phyloP scores from a whole-genome alignment of 2,888 invertebrate genomes.

The Drosophila koepferae region DNA sequence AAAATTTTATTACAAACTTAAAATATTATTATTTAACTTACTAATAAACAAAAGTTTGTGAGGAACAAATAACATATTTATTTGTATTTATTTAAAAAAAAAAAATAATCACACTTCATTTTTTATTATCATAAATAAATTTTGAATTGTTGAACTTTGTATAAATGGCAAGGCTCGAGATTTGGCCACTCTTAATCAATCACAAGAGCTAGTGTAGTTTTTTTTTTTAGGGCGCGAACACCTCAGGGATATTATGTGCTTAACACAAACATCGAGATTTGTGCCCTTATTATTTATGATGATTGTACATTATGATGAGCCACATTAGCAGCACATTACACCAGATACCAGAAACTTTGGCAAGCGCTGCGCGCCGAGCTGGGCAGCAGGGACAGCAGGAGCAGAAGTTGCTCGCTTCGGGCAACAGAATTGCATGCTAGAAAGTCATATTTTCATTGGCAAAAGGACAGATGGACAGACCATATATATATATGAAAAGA shows the following conservation, averaged over 20 bases:
- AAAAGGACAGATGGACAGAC: conserved; percentile 14
- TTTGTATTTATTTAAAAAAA: no score
- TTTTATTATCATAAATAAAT: background rate
- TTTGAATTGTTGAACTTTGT: background rate
- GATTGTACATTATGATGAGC: conserved; percentile 72
- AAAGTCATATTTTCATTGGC: conserved; percentile 68
- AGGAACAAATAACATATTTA: no score
- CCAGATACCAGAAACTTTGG: conserved; percentile 41
- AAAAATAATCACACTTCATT: no score
- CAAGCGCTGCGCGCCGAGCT: conserved; percentile 29
- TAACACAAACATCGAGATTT: conserved; percentile 41
- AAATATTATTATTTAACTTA: no score
- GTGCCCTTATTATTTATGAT: conserved; percentile 69
- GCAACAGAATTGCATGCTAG: conserved; percentile 59
- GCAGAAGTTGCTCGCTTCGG: conserved; percentile 14
- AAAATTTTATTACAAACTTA: no score
- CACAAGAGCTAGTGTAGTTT: conserved; percentile 11
- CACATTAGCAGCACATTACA: conserved; percentile 71
- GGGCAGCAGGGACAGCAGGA: background rate
- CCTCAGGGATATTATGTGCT: conserved; percentile 29
- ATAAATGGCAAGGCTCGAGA: background rate
- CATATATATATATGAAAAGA: background rate
- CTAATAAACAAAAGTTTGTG: no score
- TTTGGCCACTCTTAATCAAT: background rate
- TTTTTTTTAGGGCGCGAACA: conserved; percentile 21